Evolutionary conservation across 2,888 invertebrate species (phyloP).

Genomic region (Sesamia inferens): DNA sequence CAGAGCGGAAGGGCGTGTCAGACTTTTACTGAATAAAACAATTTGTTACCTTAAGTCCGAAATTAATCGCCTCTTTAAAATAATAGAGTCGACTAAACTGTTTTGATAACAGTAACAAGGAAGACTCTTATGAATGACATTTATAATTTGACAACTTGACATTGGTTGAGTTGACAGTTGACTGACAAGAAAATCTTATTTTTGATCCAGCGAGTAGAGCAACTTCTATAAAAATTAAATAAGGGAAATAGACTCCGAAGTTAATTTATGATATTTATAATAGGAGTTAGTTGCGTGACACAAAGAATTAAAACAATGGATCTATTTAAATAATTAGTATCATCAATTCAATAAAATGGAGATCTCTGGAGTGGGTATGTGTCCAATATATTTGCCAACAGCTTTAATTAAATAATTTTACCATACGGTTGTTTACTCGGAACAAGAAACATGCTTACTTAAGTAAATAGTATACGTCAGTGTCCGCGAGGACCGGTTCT

Average conservation of each 20-base stretch:
- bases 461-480: conserved; percentile 23
- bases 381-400: conserved; percentile 53
- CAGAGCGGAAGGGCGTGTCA: no score
- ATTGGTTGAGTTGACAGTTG: conserved; percentile 31
- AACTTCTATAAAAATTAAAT: conserved; percentile 30
- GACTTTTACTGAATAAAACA: background rate
- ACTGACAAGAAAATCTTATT: conserved; percentile 44
- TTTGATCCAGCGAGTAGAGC: conserved; percentile 54
- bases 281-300: conserved; percentile 27
- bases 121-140: conserved; percentile 34
- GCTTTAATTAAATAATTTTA: conserved; percentile 51
- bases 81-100: conserved; percentile 34
- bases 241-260: conserved; percentile 34
- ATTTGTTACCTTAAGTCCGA: background rate
- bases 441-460: conserved; percentile 28
- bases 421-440: conserved; percentile 21
- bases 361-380: conserved; percentile 83
- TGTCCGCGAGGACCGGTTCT: conserved; percentile 28
- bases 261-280: conserved; percentile 26
- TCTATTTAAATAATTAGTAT: conserved; percentile 35
- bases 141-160: conserved; percentile 39
- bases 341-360: conserved; percentile 76
- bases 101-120: background rate
- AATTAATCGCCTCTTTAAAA: background rate
- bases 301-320: conserved; percentile 46